Evolutionary conservation across 2,888 invertebrate genomes (phyloP).

Genomic region (Ophioninae sp.): DNA sequence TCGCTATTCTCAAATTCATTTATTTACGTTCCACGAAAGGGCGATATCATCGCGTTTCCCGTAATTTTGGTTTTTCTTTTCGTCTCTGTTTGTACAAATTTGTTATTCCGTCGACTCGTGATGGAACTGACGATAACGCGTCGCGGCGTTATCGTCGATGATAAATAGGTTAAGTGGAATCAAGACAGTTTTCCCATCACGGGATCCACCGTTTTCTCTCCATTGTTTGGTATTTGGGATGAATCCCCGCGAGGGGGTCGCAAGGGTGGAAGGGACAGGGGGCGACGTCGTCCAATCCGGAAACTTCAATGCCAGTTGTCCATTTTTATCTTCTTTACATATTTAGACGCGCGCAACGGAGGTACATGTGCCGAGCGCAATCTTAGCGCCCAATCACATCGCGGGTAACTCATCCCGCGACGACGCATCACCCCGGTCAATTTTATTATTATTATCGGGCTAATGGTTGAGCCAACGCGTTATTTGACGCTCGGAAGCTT

Average conservation of each 20-base stretch:
- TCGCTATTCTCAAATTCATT: background rate
- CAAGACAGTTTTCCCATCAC: conserved; percentile 7
- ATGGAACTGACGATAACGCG: background rate
- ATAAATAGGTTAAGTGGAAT: conserved; percentile 20
- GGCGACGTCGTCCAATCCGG: conserved; percentile 31
- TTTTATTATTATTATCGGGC: background rate
- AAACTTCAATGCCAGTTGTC: conserved; percentile 35
- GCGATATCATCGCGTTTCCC: background rate
- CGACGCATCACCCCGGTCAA: background rate
- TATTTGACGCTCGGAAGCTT: background rate
- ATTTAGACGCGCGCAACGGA: conserved; percentile 23
- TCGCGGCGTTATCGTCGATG: background rate
- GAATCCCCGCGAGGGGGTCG: conserved; percentile 14
- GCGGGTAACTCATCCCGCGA: background rate
- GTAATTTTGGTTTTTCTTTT: background rate
- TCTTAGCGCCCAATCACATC: conserved; percentile 47
- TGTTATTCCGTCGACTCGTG: background rate
- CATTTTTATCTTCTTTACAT: conserved; percentile 38
- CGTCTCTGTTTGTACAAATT: background rate
- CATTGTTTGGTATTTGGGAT: conserved; percentile 37
- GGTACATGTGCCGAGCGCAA: conserved; percentile 30
- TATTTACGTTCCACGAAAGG: background rate
- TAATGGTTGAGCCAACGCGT: background rate
- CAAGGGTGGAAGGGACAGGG: background rate
- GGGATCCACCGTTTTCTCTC: conserved; percentile 9